A percentile compares a stretch with the other conserved stretches of the same genome.
These are phyloP conservation scores for Aplysia californica DNA, from an alignment of 1,140 invertebrate genomes.

Conservation along the genomic window DNA sequence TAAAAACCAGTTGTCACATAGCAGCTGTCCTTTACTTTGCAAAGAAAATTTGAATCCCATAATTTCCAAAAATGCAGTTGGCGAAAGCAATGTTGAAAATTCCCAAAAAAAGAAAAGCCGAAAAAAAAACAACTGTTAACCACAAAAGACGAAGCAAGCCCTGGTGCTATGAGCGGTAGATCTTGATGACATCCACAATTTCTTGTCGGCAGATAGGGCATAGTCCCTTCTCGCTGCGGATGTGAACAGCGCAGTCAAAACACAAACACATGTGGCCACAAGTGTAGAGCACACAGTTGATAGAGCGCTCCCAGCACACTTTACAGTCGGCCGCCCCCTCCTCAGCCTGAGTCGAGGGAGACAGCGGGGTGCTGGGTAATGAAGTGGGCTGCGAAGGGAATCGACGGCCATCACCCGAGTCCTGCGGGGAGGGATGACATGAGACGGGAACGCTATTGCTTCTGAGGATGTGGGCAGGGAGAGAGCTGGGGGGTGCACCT, in stretches of 20 bases:
- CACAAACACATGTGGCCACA: constrained; percentile 99
- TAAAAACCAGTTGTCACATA: too few species aligned
- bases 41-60: too few species aligned
- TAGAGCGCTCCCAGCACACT: constrained; percentile 92
- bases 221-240: constrained; percentile 86
- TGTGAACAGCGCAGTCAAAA: constrained; percentile 92
- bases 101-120: too few species aligned
- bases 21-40: too few species aligned
- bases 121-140: neutral
- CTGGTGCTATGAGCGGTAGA: constrained; percentile 69
- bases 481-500: constrained; percentile 16
- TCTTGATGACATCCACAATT: constrained; percentile 95
- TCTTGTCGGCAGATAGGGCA: constrained; percentile 94
- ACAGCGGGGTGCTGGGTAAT: constrained; percentile 25
- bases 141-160: neutral
- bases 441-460: constrained; percentile 44
- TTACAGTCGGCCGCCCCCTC: constrained; percentile 79
- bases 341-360: constrained; percentile 4
- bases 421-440: constrained; percentile 30
- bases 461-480: constrained; percentile 38
- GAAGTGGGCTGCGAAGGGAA: constrained; percentile 32
- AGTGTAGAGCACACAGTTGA: constrained; percentile 94
- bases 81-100: too few species aligned
- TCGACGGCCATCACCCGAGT: constrained; percentile 1
- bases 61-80: too few species aligned